Percentiles rank a stretch among this genome's conserved stretches.
phyloP scores from a whole-genome alignment of 2,888 invertebrate species.

The Aleiodes leptofemur region DNA sequence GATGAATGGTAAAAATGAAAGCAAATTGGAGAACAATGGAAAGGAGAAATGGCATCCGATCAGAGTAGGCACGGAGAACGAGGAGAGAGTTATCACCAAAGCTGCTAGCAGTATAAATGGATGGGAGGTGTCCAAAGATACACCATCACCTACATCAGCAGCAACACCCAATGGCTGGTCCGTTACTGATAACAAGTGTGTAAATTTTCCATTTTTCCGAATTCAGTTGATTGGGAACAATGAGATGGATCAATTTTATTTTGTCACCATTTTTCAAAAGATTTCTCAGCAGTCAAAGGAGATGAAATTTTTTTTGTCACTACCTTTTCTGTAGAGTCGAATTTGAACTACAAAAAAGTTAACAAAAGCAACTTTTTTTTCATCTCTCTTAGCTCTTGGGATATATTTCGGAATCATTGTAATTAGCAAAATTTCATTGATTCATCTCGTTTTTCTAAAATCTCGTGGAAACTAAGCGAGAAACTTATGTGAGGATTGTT shows the following conservation, averaged over 20 bases:
- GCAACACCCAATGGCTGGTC: constrained; percentile 70
- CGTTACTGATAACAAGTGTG: constrained; percentile 70
- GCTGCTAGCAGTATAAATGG: constrained; percentile 65
- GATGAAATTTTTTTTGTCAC: too few species aligned
- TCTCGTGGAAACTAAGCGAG: too few species aligned
- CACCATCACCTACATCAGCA: constrained; percentile 64
- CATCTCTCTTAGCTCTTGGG: too few species aligned
- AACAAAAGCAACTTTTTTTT: too few species aligned
- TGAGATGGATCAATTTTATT: too few species aligned
- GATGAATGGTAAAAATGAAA: constrained; percentile 65
- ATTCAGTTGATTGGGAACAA: not conserved
- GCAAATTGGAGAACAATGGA: constrained; percentile 55
- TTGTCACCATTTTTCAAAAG: too few species aligned
- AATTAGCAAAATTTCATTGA: too few species aligned
- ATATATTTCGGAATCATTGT: too few species aligned
- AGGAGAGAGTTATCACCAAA: constrained; percentile 67
- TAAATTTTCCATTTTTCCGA: constrained; percentile 12
- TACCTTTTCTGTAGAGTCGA: too few species aligned
- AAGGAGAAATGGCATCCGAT: constrained; percentile 68
- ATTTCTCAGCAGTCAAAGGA: too few species aligned
- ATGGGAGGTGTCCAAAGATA: constrained; percentile 69
- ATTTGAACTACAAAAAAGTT: too few species aligned
- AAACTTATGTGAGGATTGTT: constrained; percentile 14
- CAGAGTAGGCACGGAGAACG: constrained; percentile 60
- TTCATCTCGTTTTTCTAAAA: too few species aligned